Percentiles rank a stretch among this genome's conserved stretches.
Conservation (phyloP, 2,797 vertebrate genomes). For the Platyrinchus mystaceus region DNA sequence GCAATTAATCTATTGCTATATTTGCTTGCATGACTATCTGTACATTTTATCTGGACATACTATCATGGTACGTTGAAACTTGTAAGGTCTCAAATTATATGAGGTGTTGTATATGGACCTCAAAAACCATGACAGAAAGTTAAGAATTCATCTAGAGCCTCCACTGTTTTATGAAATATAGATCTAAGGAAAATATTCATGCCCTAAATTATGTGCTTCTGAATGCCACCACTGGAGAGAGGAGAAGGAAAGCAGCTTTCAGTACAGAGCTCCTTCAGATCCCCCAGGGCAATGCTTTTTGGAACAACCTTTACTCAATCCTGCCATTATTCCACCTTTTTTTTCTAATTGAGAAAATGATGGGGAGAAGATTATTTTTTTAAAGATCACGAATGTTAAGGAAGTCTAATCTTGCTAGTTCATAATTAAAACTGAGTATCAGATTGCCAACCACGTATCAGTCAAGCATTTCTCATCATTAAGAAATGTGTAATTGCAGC, state of each 20-base stretch:
- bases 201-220: neutral
- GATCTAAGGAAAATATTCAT: neutral
- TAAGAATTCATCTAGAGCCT: neutral
- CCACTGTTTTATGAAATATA: neutral
- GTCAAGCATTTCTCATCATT: neutral
- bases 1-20: neutral
- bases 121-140: neutral
- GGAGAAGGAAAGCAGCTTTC: neutral
- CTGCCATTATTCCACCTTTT: neutral
- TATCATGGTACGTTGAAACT: neutral
- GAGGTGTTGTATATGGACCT: neutral
- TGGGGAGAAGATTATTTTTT: neutral
- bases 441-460: neutral
- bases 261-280: neutral
- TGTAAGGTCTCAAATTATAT: neutral
- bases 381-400: neutral
- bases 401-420: neutral
- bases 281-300: neutral
- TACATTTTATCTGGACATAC: neutral
- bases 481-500: conserved; percentile 18
- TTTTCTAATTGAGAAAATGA: neutral
- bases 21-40: neutral
- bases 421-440: neutral
- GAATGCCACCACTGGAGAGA: neutral
- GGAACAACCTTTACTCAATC: neutral